A percentile compares a stretch with the other conserved stretches of the same genome.
These are phyloP conservation scores for Rhopalosiphum padi DNA, from an alignment of 1,140 invertebrate species.

Conservation along the genomic window DNA sequence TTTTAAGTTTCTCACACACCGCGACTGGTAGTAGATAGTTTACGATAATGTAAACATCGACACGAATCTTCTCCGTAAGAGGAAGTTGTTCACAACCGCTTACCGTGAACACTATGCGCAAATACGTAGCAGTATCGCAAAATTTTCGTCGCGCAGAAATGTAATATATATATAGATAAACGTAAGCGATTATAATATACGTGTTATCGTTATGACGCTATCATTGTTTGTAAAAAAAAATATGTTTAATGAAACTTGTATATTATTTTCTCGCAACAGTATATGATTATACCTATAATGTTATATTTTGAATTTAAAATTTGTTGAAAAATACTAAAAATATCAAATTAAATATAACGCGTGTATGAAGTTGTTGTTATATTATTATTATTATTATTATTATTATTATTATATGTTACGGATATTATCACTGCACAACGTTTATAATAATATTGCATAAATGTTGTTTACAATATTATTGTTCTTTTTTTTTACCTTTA, in stretches of 20 bases:
- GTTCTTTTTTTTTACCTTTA: constrained; percentile 3
- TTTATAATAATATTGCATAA: not conserved
- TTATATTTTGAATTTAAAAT: constrained; percentile 25
- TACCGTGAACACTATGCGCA: not conserved
- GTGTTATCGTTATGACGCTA: not conserved
- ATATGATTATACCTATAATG: not conserved
- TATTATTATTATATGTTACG: not conserved
- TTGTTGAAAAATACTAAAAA: constrained; percentile 12
- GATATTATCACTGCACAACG: not conserved
- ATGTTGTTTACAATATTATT: not conserved
- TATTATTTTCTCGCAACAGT: not conserved
- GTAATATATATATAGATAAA: not conserved
- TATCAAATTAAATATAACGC: not conserved
- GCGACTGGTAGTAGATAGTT: not conserved
- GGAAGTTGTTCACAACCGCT: not conserved
- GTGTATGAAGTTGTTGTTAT: not conserved
- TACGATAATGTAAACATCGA: not conserved
- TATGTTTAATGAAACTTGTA: not conserved
- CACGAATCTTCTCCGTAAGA: not conserved
- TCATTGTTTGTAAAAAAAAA: not conserved
- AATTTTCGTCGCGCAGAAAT: not conserved
- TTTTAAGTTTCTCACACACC: not conserved
- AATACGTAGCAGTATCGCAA: not conserved
- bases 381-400: not conserved
- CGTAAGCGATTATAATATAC: not conserved